Evolutionary conservation across 2,113 vertebrate genomes (phyloP), one percentile per base, ranked within the genome.

Genomic region (Brachirus orientalis): DNA sequence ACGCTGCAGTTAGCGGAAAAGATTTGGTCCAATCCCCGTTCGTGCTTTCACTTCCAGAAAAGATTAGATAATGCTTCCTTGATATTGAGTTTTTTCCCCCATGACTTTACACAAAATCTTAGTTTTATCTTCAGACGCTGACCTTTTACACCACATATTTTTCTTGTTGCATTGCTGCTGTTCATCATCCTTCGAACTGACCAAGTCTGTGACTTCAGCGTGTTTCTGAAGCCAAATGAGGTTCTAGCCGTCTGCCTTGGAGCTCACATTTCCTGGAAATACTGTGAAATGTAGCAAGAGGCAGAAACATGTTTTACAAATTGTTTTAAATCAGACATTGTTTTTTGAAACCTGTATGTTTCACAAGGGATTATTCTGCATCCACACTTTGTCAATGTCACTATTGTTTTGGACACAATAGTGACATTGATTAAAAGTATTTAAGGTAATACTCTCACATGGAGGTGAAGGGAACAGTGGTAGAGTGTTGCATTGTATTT

Each of bases 61-160:
- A 77, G 67, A 80, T 82, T 55, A 81, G 59, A 77, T 71, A 52
- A 47, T 10, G 38, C 41, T 65, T 80, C 74, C 47, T 78, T 71
- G 37, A 68, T 73, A 77, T 62, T 44, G 60, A 80, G 38, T 77
- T 63, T 60, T 52, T 51, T 19, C 77, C 77, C 59, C 40, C 58
- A n/a, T 54, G 60, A 51, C 76, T 73, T 84, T 33, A 47, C 79
- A 72, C 46, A 18, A 62, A 62, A 68, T 87, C 53, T 75, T 52
- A 35, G 55, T 69, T 73, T 75, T 67, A 84, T 87, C 61, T 79
- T 28, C 37, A 57, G 16, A 44, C 20, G n/a, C 8, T 60, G 64
- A 66, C 74, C 80, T 86, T 75, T 6, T 79, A 19, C 65, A 70
- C 56, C 40, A 43, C 1, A 69, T 46, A 63, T 68, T 43, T 52